A percentile compares a stretch with the other conserved stretches of the same genome.
phyloP scores from a whole-genome alignment of 1,140 invertebrate genomes.

The Anastatus disparis region DNA sequence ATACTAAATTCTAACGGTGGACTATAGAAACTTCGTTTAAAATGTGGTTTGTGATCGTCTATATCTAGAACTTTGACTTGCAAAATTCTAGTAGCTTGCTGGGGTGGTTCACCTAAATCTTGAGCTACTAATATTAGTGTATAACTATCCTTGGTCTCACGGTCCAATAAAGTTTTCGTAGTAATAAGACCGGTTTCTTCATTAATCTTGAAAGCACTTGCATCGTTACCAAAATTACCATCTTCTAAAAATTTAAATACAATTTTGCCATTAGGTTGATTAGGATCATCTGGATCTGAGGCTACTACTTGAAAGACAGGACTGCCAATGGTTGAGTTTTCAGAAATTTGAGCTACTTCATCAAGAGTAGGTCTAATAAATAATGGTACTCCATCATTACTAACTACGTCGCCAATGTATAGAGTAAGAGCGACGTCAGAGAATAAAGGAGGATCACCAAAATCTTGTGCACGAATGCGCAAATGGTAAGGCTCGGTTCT shows the following conservation, averaged over 20 bases:
- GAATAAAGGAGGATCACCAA: slow-evolving; percentile 72
- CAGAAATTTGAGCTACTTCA: slow-evolving; percentile 78
- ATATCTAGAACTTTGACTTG: slow-evolving; percentile 78
- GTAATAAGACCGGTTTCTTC: slow-evolving; percentile 78
- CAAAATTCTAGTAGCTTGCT: slow-evolving; percentile 77
- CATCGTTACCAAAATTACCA: slow-evolving; percentile 71
- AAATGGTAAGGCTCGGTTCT: slow-evolving; percentile 79
- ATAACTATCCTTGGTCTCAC: slow-evolving; percentile 78
- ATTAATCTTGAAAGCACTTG: slow-evolving; percentile 74
- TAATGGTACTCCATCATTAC: slow-evolving; percentile 83
- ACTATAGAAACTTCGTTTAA: slow-evolving; percentile 76
- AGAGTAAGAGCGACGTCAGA: slow-evolving; percentile 74
- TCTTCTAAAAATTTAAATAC: slow-evolving; percentile 79
- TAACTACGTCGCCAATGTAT: slow-evolving; percentile 83
- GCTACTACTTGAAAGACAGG: slow-evolving; percentile 82
- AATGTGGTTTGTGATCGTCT: slow-evolving; percentile 83
- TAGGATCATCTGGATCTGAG: slow-evolving; percentile 82
- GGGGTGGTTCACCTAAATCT: slow-evolving; percentile 80
- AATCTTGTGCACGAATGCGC: slow-evolving; percentile 76
- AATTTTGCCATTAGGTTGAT: slow-evolving; percentile 78
- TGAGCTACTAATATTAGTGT: slow-evolving; percentile 79
- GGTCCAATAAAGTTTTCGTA: slow-evolving; percentile 74
- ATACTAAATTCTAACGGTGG: slow-evolving; percentile 73
- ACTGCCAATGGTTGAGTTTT: slow-evolving; percentile 80
- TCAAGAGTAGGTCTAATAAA: slow-evolving; percentile 78